Base-by-base conservation (phyloP, 1,140 invertebrate genomes). In the Lordiphosa clarofinis region DNA sequence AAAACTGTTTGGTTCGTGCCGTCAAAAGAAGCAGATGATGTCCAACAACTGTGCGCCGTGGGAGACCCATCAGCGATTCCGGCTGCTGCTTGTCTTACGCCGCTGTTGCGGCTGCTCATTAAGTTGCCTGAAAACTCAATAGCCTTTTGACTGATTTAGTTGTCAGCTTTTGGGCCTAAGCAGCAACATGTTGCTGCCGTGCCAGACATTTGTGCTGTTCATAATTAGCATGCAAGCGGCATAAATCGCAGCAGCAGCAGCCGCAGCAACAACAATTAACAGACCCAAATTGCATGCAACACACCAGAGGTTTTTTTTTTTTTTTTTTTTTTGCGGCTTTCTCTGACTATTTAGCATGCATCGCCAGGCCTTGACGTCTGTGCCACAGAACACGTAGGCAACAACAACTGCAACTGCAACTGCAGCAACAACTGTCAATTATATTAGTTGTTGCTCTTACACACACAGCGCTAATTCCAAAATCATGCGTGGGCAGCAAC, bases 181-280 rank as follows among this genome's bases (percentile, higher is more conserved):
- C 55, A 49, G 47, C 70, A 69, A 70, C 59, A 73, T 73, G 70
- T 70, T 69, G 70, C 69, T 62, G 54, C 58, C 55, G 52, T 24
- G 21, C 21, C 21, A 24, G 21, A 4, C 21, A 24, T 24, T 24
- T 24, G 21, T 24, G 21, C 4, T 24, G 21, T 52, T 69, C 73
- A 84, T 84, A 84, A 84, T 84, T 84, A 84, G 78, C 78, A 84
- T 84, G 79, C 78, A 84, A 73, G 58, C 78, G 78, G 78, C 78
- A 84, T 84, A 84, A 84, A 84, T 84, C 73, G 73, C 78, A 70
- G 65, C 50, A 37, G 65, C 50, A 31, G 33, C 52, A 15, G 13
- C 50, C 13, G 8, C 61, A 73, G 56, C 67, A 78, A 84, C 68
- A 84, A 82, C 78, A 82, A 82, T 82, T 82, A 82, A 84, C 78